These are phyloP conservation scores for Rhaphigaster nebulosa DNA, from an alignment of 2,888 invertebrate species.

Conservation along the genomic window DNA sequence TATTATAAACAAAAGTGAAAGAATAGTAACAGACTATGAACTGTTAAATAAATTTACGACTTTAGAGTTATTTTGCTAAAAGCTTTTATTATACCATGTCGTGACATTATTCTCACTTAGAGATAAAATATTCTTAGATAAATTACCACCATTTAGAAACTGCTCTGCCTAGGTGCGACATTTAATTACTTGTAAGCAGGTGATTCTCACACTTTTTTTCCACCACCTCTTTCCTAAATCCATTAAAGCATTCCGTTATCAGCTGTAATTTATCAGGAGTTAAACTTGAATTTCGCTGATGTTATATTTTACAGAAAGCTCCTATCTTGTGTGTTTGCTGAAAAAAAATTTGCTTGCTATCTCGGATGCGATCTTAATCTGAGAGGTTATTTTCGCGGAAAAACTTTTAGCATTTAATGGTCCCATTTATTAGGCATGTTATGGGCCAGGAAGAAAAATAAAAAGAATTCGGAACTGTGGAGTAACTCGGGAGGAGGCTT, in stretches of 20 bases:
- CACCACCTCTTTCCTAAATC: background rate
- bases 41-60: background rate
- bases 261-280: background rate
- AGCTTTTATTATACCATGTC: background rate
- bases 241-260: constrained; percentile 3
- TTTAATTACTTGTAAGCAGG: constrained; percentile 30
- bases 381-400: constrained; percentile 9
- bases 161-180: background rate
- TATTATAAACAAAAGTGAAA: too few relatives aligned
- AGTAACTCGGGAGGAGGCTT: background rate
- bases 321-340: constrained; percentile 12
- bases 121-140: constrained; percentile 26
- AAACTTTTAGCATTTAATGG: constrained; percentile 42
- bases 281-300: background rate
- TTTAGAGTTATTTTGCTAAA: background rate
- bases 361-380: constrained; percentile 7
- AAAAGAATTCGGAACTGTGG: background rate
- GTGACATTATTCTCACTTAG: constrained; percentile 23
- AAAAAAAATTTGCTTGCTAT: background rate
- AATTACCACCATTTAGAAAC: constrained; percentile 17
- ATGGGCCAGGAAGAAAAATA: constrained; percentile 21
- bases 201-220: background rate
- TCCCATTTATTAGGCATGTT: constrained; percentile 37
- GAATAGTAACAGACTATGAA: background rate
- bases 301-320: background rate